Evolutionary conservation across 2,888 invertebrate species (phyloP).

Genomic region (Eubasilissa splendida): DNA sequence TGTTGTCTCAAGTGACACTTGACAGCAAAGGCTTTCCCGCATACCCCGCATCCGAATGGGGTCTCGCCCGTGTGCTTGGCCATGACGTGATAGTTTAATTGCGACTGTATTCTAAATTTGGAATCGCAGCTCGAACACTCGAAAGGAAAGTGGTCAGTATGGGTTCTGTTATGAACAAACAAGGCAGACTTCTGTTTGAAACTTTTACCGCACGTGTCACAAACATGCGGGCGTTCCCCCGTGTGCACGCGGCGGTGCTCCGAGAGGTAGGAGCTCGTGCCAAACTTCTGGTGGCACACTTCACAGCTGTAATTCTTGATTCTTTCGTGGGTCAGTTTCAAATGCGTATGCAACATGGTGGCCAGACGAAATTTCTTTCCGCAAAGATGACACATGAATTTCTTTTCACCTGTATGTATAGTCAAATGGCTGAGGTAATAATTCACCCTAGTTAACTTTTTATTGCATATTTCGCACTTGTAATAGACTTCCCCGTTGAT

Average conservation of each 20-base stretch:
- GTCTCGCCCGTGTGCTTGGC: slow-evolving; percentile 73
- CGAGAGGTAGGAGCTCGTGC: slow-evolving; percentile 68
- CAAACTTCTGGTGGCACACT: slow-evolving; percentile 69
- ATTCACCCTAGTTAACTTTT: slow-evolving; percentile 64
- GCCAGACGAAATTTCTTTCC: slow-evolving; percentile 72
- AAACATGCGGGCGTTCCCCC: slow-evolving; percentile 67
- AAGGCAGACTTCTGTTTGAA: slow-evolving; percentile 73
- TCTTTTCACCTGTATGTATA: slow-evolving; percentile 71
- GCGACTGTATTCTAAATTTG: slow-evolving; percentile 65
- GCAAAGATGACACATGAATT: slow-evolving; percentile 71
- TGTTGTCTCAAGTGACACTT: slow-evolving; percentile 61
- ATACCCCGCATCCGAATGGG: slow-evolving; percentile 74
- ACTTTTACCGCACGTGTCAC: slow-evolving; percentile 69
- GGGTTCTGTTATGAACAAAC: slow-evolving; percentile 71
- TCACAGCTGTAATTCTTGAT: slow-evolving; percentile 71
- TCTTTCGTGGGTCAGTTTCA: slow-evolving; percentile 70
- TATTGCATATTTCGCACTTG: slow-evolving; percentile 70
- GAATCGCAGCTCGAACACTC: slow-evolving; percentile 64
- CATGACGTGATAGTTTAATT: slow-evolving; percentile 65
- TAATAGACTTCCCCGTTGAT: slow-evolving; percentile 68
- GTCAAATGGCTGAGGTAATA: slow-evolving; percentile 68
- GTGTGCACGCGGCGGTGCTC: slow-evolving; percentile 68
- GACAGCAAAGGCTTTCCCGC: slow-evolving; percentile 74
- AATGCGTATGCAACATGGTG: slow-evolving; percentile 70
- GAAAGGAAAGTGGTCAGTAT: slow-evolving; percentile 63